Percentiles rank a stretch among this genome's conserved stretches.
Evolutionary conservation across 2,888 invertebrate genomes (phyloP).

Genomic region (Agrochola lota): DNA sequence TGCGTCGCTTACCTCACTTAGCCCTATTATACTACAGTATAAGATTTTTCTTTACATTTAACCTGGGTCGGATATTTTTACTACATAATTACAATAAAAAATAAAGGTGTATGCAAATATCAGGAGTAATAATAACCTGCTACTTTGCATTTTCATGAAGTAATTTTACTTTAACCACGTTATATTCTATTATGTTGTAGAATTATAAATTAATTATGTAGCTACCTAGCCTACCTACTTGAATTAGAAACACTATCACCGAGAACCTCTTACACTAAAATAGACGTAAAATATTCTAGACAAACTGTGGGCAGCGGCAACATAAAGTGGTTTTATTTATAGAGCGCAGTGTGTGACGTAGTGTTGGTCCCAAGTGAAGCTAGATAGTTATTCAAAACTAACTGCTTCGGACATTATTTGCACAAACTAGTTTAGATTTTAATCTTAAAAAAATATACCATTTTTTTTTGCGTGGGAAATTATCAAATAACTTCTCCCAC

Average conservation of each 20-base stretch:
- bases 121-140: not conserved
- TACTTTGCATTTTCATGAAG: not conserved
- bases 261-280: not conserved
- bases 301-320: not conserved
- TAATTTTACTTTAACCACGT: not conserved
- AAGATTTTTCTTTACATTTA: not conserved
- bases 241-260: not conserved
- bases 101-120: too few species aligned
- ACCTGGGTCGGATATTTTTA: not conserved
- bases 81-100: not conserved
- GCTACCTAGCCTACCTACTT: not conserved
- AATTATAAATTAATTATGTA: too few species aligned
- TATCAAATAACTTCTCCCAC: too few species aligned
- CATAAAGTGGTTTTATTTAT: slow-evolving; percentile 1
- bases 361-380: not conserved
- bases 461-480: too few species aligned
- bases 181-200: too few species aligned
- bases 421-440: not conserved
- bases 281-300: not conserved
- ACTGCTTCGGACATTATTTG: not conserved
- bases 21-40: not conserved
- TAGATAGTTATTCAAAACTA: not conserved
- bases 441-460: not conserved
- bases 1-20: not conserved
- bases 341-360: too few species aligned